Base-by-base conservation (phyloP, 2,888 invertebrate species). In the Blastobasis lacticolella region DNA sequence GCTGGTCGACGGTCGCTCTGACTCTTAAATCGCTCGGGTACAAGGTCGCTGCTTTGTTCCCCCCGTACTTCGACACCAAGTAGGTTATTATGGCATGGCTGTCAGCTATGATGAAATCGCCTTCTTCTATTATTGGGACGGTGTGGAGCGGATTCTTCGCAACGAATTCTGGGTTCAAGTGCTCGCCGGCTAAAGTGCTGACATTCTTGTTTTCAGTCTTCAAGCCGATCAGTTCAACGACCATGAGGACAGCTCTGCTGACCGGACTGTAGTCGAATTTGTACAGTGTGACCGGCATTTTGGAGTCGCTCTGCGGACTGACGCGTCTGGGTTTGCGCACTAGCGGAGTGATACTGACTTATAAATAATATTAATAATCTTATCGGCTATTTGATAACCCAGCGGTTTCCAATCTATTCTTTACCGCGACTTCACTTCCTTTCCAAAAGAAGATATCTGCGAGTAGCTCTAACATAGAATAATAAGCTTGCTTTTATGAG, bases 71-170 rank as follows among this genome's bases (percentile, higher is more conserved):
- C 1, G 69, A 60, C 6, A 66, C 59, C 5, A 78, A 54, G 48
- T 78, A 78, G 5, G 70, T 67, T 42, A 66, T 65, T 23, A 78
- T 77, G 0, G 70, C 74, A 47, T 75, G 76, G 45, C 76, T 76
- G 47, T 76, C 76, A 0, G 69, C 58, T 0, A 75, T 48, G 1
- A 61, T 54, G 10, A 72, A 63, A 37, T 66, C 68, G 8, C 63
- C 67, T 50, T 75, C 76, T 69, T 76, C 74, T 4, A 77, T 54
- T 10, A 77, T 45, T 0, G 77, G 77, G 4, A 77, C 65, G 1
- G 76, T 68, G 52, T 75, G 75, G 9, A 73, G 49, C 1, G 75
- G 76, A 6, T 76, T 77, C 47, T 73, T 75, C 45, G 61, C 56
- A 38, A 76, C 48, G 48, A 67, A 75, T 4, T 74, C 74, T 0